Percentiles rank a stretch among this genome's conserved stretches.
These are phyloP conservation scores for Ylistrum balloti DNA, from an alignment of 1,140 invertebrate species.

Conservation along the genomic window DNA sequence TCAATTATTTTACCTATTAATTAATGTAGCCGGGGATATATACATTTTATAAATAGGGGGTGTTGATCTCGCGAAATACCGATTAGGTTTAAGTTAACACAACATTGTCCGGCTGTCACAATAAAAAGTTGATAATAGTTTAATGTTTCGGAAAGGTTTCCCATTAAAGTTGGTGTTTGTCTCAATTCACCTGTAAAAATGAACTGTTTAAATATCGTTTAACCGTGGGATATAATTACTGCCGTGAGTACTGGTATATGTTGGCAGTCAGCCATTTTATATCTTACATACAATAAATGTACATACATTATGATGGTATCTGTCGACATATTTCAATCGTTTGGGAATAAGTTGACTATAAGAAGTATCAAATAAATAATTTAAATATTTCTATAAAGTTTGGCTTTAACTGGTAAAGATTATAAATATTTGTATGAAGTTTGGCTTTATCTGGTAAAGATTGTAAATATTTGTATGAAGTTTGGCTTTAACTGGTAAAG, in stretches of 20 bases:
- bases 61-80: not conserved
- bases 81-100: not conserved
- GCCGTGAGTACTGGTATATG: not conserved
- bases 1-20: too few species aligned
- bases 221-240: not conserved
- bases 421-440: too few species aligned
- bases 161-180: not conserved
- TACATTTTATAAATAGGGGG: not conserved
- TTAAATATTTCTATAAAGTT: not conserved
- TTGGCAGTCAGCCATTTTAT: not conserved
- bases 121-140: not conserved
- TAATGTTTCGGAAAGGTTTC: not conserved
- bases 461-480: too few species aligned
- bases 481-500: too few species aligned
- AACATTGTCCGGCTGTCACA: not conserved
- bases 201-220: not conserved
- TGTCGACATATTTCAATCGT: slow-evolving; percentile 1
- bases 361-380: not conserved
- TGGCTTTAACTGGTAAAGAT: too few species aligned
- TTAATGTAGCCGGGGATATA: too few species aligned
- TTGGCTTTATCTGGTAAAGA: too few species aligned
- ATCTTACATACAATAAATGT: too few species aligned
- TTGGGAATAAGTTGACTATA: not conserved
- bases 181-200: not conserved
- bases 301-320: not conserved